These are phyloP conservation scores for Oxyruncus cristatus DNA, from an alignment of 2,113 vertebrate species.

Conservation along the genomic window DNA sequence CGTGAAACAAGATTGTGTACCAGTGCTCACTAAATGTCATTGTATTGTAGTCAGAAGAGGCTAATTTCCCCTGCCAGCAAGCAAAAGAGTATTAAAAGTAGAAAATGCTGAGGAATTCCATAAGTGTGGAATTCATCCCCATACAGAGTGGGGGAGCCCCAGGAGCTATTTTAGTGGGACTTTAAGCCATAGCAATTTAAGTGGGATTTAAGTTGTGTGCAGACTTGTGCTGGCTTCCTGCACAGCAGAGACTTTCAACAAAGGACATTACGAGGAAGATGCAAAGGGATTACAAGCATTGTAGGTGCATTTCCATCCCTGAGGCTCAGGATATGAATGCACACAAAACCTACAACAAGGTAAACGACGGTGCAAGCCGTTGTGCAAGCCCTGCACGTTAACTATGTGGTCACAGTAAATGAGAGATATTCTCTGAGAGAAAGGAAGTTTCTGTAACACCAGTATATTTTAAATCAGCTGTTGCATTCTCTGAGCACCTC, in stretches of 20 bases:
- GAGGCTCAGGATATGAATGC: constrained; percentile 38
- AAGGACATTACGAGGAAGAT: not conserved
- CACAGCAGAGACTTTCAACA: not conserved
- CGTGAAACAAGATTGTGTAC: not conserved
- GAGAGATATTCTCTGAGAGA: not conserved
- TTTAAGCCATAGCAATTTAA: constrained; percentile 50
- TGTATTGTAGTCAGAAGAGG: not conserved
- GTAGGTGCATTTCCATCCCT: not conserved
- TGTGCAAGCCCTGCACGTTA: not conserved
- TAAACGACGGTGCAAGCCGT: not conserved
- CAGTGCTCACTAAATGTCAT: fast-evolving
- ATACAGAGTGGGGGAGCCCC: not conserved
- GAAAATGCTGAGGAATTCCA: constrained; percentile 1
- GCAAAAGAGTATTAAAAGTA: not conserved
- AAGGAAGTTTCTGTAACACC: not conserved
- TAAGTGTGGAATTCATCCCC: not conserved
- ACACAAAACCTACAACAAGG: not conserved
- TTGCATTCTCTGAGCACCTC: not conserved
- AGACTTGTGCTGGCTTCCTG: not conserved
- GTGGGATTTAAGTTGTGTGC: not conserved
- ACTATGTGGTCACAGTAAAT: not conserved
- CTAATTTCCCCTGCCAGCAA: not conserved
- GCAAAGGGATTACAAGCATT: not conserved
- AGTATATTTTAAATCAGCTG: not conserved
- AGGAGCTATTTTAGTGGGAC: constrained; percentile 24